A percentile compares a stretch with the other conserved stretches of the same genome.
Conservation (phyloP, 2,797 vertebrate species). For the Otolemur crassicaudatus region DNA sequence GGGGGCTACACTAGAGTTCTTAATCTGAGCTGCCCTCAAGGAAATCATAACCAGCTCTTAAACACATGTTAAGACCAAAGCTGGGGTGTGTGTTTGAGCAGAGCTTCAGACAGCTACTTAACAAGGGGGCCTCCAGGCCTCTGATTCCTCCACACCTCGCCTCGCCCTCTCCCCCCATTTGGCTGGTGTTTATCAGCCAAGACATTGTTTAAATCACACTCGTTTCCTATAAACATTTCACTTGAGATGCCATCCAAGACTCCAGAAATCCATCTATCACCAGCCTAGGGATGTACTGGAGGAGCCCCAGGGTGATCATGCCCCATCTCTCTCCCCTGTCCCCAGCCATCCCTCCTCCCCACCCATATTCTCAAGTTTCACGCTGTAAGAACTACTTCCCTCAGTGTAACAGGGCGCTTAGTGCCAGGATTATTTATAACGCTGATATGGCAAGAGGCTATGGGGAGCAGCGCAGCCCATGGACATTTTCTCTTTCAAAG, state of each 20-base stretch:
- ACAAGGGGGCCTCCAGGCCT: slow-evolving; percentile 74
- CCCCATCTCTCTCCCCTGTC: slow-evolving; percentile 25
- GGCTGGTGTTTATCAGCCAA: slow-evolving; percentile 74
- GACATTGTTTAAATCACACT: slow-evolving; percentile 84
- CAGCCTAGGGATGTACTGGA: slow-evolving; percentile 1
- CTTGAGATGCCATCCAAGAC: slow-evolving; percentile 76
- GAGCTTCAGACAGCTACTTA: slow-evolving; percentile 86
- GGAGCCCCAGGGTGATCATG: neutral
- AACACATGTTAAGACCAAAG: slow-evolving; percentile 85
- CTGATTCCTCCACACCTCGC: slow-evolving; percentile 61
- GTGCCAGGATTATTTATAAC: slow-evolving; percentile 76
- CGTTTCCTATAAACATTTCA: slow-evolving; percentile 81
- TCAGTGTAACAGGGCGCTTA: slow-evolving; percentile 66
- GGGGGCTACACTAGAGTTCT: slow-evolving; percentile 78
- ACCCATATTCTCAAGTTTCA: slow-evolving; percentile 76
- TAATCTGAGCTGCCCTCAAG: slow-evolving; percentile 81
- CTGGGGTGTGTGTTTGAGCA: slow-evolving; percentile 78
- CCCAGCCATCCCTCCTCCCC: slow-evolving; percentile 33
- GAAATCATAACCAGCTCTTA: slow-evolving; percentile 84
- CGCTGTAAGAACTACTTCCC: slow-evolving; percentile 43
- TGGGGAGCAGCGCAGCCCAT: neutral
- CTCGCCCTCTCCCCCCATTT: slow-evolving; percentile 59
- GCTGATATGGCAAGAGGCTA: neutral
- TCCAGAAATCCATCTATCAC: slow-evolving; percentile 84
- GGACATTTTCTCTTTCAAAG: slow-evolving; percentile 53